Evolutionary conservation across 2,113 vertebrate genomes (phyloP).

Genomic region (Axis porcinus): DNA sequence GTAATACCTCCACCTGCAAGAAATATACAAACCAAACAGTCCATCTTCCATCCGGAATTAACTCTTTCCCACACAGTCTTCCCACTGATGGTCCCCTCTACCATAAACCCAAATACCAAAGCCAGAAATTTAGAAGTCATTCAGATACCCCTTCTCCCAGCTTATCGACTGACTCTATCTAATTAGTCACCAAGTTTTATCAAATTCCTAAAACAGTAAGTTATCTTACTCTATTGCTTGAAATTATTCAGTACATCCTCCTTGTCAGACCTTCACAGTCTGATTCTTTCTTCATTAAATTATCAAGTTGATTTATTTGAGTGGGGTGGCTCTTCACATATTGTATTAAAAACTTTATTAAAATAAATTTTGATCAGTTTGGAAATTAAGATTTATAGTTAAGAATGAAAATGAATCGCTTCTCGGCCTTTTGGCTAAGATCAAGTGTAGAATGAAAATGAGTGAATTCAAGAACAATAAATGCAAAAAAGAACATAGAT

Average conservation of each 20-base stretch:
- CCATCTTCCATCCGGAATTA: neutral
- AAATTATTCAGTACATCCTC: neutral
- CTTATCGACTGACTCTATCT: neutral
- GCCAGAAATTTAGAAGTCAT: neutral
- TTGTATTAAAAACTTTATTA: neutral
- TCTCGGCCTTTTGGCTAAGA: too few relatives aligned
- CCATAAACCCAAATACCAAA: neutral
- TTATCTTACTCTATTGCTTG: neutral
- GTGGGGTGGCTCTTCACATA: neutral
- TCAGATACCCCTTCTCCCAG: neutral
- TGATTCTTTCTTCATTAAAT: neutral
- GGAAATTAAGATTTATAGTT: neutral
- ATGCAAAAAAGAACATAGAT: neutral
- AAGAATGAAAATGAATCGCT: neutral
- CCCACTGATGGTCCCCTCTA: neutral
- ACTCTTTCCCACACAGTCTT: neutral
- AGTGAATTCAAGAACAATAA: neutral
- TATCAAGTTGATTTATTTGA: slow-evolving; percentile 17
- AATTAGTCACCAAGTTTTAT: neutral
- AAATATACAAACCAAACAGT: neutral
- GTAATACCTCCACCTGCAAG: neutral
- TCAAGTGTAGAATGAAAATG: neutral
- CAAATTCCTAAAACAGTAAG: neutral
- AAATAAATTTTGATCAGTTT: neutral
- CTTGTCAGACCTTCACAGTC: neutral